Percentiles rank a stretch among this genome's conserved stretches.
Conservation (phyloP, 2,797 vertebrate species). For the Macropodus opercularis region DNA sequence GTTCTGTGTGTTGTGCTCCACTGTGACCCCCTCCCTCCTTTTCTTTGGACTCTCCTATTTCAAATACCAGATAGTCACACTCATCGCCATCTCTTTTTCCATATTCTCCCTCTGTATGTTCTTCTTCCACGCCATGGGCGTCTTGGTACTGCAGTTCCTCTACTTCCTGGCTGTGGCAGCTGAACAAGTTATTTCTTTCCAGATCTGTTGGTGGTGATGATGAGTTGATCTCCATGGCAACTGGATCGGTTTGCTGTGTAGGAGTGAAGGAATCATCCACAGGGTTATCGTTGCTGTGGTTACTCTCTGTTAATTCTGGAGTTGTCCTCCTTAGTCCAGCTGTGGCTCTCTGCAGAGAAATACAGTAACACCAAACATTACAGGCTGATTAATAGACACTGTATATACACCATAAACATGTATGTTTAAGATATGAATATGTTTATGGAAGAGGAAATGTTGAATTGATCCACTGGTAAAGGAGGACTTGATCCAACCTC, state of each 20-base stretch:
- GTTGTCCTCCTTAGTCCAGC: constrained; percentile 64
- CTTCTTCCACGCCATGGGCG: constrained; percentile 8
- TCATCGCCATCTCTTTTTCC: constrained; percentile 34
- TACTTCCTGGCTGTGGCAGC: constrained; percentile 33
- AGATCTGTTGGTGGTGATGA: constrained; percentile 32
- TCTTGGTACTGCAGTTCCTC: constrained; percentile 51
- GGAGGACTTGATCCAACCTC: too few relatives aligned
- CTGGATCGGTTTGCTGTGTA: constrained; percentile 32
- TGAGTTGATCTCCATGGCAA: constrained; percentile 68
- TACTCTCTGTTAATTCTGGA: constrained; percentile 62
- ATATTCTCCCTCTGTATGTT: constrained; percentile 11
- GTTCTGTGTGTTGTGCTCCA: not conserved
- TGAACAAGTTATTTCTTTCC: constrained; percentile 48
- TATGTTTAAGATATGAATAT: too few relatives aligned
- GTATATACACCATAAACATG: too few relatives aligned
- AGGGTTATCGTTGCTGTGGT: constrained; percentile 34
- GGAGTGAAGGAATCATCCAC: constrained; percentile 22
- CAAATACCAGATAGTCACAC: constrained; percentile 59
- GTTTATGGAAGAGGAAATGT: too few relatives aligned
- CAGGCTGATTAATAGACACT: too few relatives aligned
- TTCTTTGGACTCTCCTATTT: constrained; percentile 26
- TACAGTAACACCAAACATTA: not conserved
- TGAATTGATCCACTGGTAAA: too few relatives aligned
- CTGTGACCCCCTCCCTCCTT: not conserved
- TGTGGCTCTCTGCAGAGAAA: constrained; percentile 70